phyloP scores from a whole-genome alignment of 1,140 invertebrate species.

The Yoshiicerus persimilis region DNA sequence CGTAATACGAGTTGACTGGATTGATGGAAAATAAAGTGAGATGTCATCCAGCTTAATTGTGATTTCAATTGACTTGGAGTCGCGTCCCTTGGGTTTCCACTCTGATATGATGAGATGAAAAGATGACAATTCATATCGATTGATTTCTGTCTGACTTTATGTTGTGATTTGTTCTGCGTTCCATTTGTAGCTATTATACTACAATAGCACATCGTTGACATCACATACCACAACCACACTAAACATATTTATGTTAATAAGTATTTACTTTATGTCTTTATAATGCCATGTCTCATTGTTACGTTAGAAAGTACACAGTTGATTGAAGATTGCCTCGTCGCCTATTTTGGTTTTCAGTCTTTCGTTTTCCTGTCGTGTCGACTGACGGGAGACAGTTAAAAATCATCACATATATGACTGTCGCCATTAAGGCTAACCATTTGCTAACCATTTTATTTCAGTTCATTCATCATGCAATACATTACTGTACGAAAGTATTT shows the following conservation, averaged over 20 bases:
- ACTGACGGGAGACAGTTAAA: background rate
- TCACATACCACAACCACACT: background rate
- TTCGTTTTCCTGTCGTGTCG: background rate
- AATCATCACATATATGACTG: background rate
- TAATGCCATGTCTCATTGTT: background rate
- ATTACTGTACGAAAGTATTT: no score
- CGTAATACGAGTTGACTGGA: background rate
- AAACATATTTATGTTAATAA: background rate
- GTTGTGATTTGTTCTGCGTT: background rate
- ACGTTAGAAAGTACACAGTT: background rate
- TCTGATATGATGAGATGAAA: background rate
- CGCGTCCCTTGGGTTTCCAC: background rate
- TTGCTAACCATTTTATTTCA: background rate
- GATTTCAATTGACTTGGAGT: background rate
- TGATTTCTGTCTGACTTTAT: background rate
- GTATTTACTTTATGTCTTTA: background rate
- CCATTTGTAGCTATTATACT: background rate
- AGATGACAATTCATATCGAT: slow-evolving; percentile 4
- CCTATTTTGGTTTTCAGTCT: background rate
- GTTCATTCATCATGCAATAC: background rate
- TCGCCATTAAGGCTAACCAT: background rate
- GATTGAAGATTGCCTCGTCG: background rate
- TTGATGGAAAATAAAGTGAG: background rate
- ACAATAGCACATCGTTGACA: no score
- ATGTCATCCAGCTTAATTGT: slow-evolving; percentile 13